These are phyloP conservation scores for Xerus rutilus DNA, from an alignment of 2,797 vertebrate species.

Conservation along the genomic window DNA sequence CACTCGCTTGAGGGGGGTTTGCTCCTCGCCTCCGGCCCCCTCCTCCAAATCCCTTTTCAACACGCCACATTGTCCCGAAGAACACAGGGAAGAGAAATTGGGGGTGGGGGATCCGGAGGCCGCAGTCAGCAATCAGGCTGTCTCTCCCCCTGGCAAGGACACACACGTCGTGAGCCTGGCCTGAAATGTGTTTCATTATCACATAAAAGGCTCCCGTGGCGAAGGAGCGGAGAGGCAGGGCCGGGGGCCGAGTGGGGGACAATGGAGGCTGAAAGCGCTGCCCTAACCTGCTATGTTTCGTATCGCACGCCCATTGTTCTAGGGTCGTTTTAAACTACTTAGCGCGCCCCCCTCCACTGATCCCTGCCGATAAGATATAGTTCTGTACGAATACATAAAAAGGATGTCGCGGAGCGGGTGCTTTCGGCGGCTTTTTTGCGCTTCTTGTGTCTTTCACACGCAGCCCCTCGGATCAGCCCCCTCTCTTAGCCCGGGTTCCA, in stretches of 20 bases:
- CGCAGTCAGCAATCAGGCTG: conserved; percentile 81
- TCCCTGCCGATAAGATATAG: conserved; percentile 90
- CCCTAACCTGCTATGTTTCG: conserved; percentile 92
- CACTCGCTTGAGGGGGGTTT: conserved; percentile 68
- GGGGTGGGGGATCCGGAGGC: conserved; percentile 50
- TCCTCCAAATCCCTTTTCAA: conserved; percentile 87
- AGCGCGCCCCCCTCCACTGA: conserved; percentile 91
- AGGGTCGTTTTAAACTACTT: conserved; percentile 92
- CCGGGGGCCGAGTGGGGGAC: conserved; percentile 90
- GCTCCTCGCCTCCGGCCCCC: conserved; percentile 26
- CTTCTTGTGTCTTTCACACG: background rate
- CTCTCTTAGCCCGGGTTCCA: background rate
- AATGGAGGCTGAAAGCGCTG: conserved; percentile 90
- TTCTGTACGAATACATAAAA: conserved; percentile 87
- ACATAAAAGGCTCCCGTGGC: conserved; percentile 94
- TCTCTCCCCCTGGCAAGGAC: conserved; percentile 87
- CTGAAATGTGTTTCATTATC: conserved; percentile 95
- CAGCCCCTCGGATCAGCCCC: background rate
- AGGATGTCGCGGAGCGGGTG: conserved; percentile 74
- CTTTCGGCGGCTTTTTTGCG: conserved; percentile 34
- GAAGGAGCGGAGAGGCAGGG: conserved; percentile 90
- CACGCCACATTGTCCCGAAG: conserved; percentile 86
- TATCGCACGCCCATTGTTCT: conserved; percentile 91
- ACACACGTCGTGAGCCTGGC: conserved; percentile 92
- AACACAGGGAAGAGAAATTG: conserved; percentile 76